Conservation (phyloP, 2,113 vertebrate species). For the Phalacrocorax carbo region DNA sequence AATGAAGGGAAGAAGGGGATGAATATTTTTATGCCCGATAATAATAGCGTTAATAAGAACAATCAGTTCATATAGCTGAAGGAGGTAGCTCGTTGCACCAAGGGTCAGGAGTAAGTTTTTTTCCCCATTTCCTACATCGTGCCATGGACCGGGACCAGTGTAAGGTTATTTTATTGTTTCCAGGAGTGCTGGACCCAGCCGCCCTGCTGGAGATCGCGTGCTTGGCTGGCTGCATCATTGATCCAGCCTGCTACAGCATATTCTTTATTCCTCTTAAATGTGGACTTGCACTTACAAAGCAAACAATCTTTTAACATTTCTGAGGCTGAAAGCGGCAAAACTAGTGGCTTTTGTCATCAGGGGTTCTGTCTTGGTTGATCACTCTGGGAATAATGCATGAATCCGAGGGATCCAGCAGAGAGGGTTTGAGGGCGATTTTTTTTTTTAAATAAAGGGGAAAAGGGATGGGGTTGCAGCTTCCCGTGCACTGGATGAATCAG, state of each 20-base stretch:
- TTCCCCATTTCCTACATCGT: background rate
- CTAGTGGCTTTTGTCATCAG: slow-evolving; percentile 22
- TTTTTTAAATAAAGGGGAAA: background rate
- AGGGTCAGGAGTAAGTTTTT: background rate
- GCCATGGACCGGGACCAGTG: background rate
- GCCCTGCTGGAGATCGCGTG: background rate
- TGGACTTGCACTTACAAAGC: slow-evolving; percentile 11
- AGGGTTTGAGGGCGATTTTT: background rate
- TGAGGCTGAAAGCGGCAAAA: slow-evolving; percentile 4
- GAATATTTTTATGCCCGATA: background rate
- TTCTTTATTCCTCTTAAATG: slow-evolving; percentile 17
- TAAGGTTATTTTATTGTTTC: background rate
- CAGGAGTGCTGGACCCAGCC: background rate
- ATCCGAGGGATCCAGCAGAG: background rate
- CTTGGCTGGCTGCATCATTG: slow-evolving; percentile 4
- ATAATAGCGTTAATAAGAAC: background rate
- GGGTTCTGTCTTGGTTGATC: background rate
- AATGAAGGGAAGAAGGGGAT: background rate
- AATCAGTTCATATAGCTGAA: fast-evolving
- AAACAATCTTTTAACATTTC: slow-evolving; percentile 5
- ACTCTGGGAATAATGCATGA: background rate
- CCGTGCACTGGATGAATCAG: background rate
- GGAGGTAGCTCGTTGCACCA: background rate
- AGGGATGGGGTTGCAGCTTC: background rate
- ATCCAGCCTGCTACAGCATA: slow-evolving; percentile 8